Conservation (phyloP, 2,113 vertebrate genomes). For the Myxocyprinus asiaticus region DNA sequence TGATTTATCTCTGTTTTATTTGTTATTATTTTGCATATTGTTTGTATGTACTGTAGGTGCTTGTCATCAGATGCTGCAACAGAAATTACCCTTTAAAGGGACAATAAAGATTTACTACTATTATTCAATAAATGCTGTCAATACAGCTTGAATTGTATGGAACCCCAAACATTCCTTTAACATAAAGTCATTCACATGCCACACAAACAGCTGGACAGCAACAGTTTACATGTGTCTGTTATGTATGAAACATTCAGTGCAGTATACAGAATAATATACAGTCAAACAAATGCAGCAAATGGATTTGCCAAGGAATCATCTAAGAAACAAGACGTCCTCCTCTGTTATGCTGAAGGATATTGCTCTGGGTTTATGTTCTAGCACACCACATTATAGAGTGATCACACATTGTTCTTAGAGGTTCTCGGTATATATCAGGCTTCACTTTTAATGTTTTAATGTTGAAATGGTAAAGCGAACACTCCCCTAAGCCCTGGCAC, state of each 20-base stretch:
- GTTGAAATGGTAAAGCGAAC: conserved; percentile 29
- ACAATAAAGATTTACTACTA: too few relatives aligned
- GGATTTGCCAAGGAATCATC: conserved; percentile 53
- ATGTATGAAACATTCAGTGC: conserved; percentile 58
- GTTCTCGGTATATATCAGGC: neutral
- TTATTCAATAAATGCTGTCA: neutral
- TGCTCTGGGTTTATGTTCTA: neutral
- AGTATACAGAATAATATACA: conserved; percentile 4
- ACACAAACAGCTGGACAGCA: conserved; percentile 45
- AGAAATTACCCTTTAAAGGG: too few relatives aligned
- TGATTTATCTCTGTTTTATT: too few relatives aligned
- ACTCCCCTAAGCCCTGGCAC: conserved; percentile 45
- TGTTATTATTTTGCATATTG: too few relatives aligned
- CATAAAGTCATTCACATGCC: neutral
- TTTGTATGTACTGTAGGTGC: too few relatives aligned
- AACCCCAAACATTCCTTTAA: neutral
- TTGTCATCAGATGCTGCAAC: too few relatives aligned
- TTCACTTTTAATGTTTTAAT: conserved; percentile 31
- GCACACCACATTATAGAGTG: neutral
- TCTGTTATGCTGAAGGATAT: neutral
- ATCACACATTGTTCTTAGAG: too few relatives aligned
- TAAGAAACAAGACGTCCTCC: conserved; percentile 41
- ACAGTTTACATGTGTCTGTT: conserved; percentile 63
- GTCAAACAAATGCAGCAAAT: conserved; percentile 14
- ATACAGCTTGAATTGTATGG: neutral